Conservation (phyloP, 2,113 vertebrate genomes). For the Myrmecobius fasciatus region DNA sequence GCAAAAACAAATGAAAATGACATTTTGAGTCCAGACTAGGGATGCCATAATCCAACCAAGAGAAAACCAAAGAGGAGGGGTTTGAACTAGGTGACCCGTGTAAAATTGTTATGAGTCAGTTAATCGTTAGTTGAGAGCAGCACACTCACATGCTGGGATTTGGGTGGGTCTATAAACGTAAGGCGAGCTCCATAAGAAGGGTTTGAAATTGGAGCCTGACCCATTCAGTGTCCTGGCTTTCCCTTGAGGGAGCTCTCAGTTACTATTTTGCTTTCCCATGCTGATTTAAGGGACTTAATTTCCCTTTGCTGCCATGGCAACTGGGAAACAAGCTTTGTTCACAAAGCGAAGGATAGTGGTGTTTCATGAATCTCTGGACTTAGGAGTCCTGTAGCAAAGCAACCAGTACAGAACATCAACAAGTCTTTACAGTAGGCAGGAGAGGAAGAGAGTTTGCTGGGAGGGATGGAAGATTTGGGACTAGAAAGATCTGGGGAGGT, state of each 20-base stretch:
- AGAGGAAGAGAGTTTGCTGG: slow-evolving; percentile 4
- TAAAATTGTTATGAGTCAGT: background rate
- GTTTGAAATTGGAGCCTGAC: slow-evolving; percentile 45
- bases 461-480: slow-evolving; percentile 36
- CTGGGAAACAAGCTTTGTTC: slow-evolving; percentile 76
- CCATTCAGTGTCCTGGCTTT: slow-evolving; percentile 7
- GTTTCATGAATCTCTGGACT: slow-evolving; percentile 43
- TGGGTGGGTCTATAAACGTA: slow-evolving; percentile 29
- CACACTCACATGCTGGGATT: slow-evolving; percentile 38
- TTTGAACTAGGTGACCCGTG: slow-evolving; percentile 14
- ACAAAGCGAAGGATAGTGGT: slow-evolving; percentile 55
- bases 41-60: slow-evolving; percentile 12
- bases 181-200: slow-evolving; percentile 32
- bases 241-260: slow-evolving; percentile 12
- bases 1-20: background rate
- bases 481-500: background rate
- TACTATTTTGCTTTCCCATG: slow-evolving; percentile 41
- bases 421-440: background rate
- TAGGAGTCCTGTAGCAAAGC: slow-evolving; percentile 57
- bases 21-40: background rate
- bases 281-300: slow-evolving; percentile 58
- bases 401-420: slow-evolving; percentile 64
- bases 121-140: slow-evolving; percentile 29
- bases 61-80: background rate
- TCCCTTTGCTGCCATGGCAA: slow-evolving; percentile 78